Percentiles rank a stretch among this genome's conserved stretches.
Conservation (phyloP, 2,797 vertebrate genomes). For the Eulemur albifrons region DNA sequence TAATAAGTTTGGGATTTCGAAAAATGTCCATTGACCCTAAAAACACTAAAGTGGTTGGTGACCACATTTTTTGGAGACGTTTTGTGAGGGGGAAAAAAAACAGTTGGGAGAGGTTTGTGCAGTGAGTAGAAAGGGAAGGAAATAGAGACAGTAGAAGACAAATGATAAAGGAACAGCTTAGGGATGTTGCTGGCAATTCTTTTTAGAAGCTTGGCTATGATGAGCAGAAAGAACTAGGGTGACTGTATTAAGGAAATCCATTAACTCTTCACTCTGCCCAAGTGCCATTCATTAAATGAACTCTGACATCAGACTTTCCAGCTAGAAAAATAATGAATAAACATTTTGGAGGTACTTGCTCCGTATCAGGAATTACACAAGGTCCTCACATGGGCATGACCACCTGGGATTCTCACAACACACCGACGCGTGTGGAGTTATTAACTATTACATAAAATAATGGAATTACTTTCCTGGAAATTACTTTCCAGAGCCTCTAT, state of each 20-base stretch:
- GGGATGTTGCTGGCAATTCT: accelerated
- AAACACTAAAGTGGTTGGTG: background rate
- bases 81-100: background rate
- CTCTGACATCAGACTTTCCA: background rate
- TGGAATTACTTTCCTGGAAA: background rate
- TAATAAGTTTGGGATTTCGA: background rate
- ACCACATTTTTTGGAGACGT: background rate
- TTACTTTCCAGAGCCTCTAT: background rate
- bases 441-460: background rate
- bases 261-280: background rate
- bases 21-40: background rate
- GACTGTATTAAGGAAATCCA: background rate
- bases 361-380: background rate
- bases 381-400: background rate
- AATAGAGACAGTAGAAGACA: background rate
- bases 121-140: background rate
- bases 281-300: background rate
- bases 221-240: background rate
- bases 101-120: background rate
- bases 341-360: background rate
- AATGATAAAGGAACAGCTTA: background rate
- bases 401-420: background rate
- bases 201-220: background rate
- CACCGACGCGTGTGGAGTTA: background rate
- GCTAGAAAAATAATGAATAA: background rate